Evolutionary conservation across 2,888 invertebrate genomes (phyloP), one percentile per base, ranked within the genome.

Genomic region (Malthinus flaveolus): DNA sequence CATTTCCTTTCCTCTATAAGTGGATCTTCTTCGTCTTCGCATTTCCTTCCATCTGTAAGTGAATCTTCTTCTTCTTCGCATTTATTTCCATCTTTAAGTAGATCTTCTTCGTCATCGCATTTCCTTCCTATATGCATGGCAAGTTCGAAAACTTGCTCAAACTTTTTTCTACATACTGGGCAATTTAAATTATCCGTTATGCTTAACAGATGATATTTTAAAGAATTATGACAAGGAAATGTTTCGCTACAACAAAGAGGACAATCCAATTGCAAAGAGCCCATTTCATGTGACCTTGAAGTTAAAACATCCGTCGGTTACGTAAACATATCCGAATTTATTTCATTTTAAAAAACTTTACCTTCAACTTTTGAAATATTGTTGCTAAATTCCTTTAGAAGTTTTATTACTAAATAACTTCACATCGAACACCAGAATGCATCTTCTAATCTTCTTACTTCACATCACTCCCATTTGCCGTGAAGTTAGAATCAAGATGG

Each of bases 241-340:
- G 80, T 82, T 72, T 84, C 82, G 59, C 82, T 82, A 70, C 88
- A 88, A 74, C 88, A 88, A 73, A 87, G 79, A 35, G 88, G 86
- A 67, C 88, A 88, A 63, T 79, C 72, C 70, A 82, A 71, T 66
- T 71, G 74, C 72, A 78, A 48, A 3, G 59, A 39, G 5, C 49
- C 59, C 59, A 59, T 59, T 42, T 45, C 47, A 34, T n/a, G 13
- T 42, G 39, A 42, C 39, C 39, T 42, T 42, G 39, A n/a, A 42
- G 7, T n/a, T n/a, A 39, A 39, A 15, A 39, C 11, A 7, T 42
- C 13, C n/a, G n/a, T 42, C 12, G 39, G 15, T 42, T 42, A 15
- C 15, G 8, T 15, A n/a, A 23, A 15, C 9, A 37, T n/a, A n/a
- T 37, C 9, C 12, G 37, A 37, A 8, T 37, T 42, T n/a, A 33